Evolutionary conservation across 2,797 vertebrate genomes (phyloP).

Genomic region (Natrix natrix): DNA sequence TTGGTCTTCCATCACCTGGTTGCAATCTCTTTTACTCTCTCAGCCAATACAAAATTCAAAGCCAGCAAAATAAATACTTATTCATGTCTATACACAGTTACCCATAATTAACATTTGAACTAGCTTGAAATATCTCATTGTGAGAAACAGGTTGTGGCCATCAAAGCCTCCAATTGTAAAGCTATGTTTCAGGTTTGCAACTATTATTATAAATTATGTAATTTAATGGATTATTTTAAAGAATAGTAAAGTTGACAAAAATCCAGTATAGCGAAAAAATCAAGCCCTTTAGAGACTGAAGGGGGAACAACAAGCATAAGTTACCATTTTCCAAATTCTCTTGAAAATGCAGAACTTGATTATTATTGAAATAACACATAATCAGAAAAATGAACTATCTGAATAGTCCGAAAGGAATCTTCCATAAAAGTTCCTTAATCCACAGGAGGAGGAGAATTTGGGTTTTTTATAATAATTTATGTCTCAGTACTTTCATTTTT

Average conservation of each 20-base stretch:
- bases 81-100: neutral
- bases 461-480: slow-evolving; percentile 25
- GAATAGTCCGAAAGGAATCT: slow-evolving; percentile 36
- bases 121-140: neutral
- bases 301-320: neutral
- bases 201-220: neutral
- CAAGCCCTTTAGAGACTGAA: neutral
- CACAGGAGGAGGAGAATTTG: slow-evolving; percentile 37
- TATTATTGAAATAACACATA: slow-evolving; percentile 52
- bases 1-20: neutral
- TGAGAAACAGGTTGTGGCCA: neutral
- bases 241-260: neutral
- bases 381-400: slow-evolving; percentile 30
- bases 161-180: neutral
- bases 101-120: neutral
- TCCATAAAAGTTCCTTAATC: slow-evolving; percentile 27
- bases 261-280: slow-evolving; percentile 36
- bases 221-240: slow-evolving; percentile 15
- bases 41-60: neutral
- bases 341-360: slow-evolving; percentile 45
- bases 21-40: neutral
- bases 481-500: slow-evolving; percentile 9
- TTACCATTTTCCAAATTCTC: neutral
- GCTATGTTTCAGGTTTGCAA: neutral
- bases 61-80: neutral